Evolutionary conservation across 2,797 vertebrate species (phyloP).

Genomic region (Ctenopoma multispine): DNA sequence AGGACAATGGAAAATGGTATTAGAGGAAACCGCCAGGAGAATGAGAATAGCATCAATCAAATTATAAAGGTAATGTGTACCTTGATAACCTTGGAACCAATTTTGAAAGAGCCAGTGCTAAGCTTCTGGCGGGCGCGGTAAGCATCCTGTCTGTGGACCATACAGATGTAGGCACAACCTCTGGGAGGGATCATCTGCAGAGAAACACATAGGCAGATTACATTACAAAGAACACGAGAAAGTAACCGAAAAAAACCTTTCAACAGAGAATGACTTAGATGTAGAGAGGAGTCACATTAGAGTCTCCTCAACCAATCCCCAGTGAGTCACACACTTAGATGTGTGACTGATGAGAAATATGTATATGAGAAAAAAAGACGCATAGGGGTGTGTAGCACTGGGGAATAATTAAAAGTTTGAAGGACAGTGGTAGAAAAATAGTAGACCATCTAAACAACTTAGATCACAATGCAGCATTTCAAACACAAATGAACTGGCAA

Average conservation of each 20-base stretch:
- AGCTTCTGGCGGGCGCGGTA: slow-evolving; percentile 97
- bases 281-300: neutral
- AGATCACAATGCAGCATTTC: neutral
- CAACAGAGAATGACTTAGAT: neutral
- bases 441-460: neutral
- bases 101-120: slow-evolving; percentile 96
- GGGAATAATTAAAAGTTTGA: neutral
- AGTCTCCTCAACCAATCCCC: no score
- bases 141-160: slow-evolving; percentile 98
- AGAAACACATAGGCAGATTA: slow-evolving; percentile 8
- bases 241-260: slow-evolving; percentile 6
- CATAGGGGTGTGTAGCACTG: no score
- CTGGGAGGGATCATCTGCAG: slow-evolving; percentile 97
- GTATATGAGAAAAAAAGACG: no score
- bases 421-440: neutral
- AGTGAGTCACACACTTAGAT: no score
- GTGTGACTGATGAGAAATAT: no score
- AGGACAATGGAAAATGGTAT: slow-evolving; percentile 44
- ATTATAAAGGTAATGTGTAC: slow-evolving; percentile 76
- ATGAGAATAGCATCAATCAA: slow-evolving; percentile 31
- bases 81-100: slow-evolving; percentile 99
- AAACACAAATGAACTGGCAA: slow-evolving; percentile 16
- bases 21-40: slow-evolving; percentile 27
- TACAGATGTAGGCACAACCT: slow-evolving; percentile 98
- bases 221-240: slow-evolving; percentile 6